Conservation (phyloP, 2,797 vertebrate species). For the Poeciliopsis gracilis region DNA sequence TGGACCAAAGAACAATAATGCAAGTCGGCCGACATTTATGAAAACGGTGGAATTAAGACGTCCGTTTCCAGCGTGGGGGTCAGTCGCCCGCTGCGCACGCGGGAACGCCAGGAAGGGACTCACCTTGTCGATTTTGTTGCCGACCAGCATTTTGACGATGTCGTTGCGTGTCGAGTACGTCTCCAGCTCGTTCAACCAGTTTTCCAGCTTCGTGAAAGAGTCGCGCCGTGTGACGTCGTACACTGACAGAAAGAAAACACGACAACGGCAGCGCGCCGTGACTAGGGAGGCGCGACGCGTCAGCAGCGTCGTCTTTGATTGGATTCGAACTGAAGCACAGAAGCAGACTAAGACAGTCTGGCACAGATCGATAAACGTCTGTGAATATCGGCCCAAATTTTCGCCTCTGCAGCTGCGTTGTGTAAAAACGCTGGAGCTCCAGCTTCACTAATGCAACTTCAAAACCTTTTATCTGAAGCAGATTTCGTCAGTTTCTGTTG, state of each 20-base stretch:
- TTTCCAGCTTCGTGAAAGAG: slow-evolving; percentile 93
- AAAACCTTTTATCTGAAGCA: background rate
- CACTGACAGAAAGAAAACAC: slow-evolving; percentile 75
- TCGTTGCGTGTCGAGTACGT: slow-evolving; percentile 97
- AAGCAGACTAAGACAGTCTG: background rate
- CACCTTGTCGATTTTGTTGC: slow-evolving; percentile 99
- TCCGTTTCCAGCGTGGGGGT: background rate
- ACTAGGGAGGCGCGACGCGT: background rate
- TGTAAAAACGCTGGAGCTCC: background rate
- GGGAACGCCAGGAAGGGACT: slow-evolving; percentile 33
- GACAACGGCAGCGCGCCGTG: too few relatives aligned
- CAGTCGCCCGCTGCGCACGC: background rate
- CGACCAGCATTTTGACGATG: slow-evolving; percentile 98
- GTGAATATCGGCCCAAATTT: background rate
- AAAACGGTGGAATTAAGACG: background rate
- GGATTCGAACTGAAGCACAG: background rate
- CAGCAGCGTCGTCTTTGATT: background rate
- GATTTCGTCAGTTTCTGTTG: too few relatives aligned
- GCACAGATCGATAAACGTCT: background rate
- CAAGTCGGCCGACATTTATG: background rate
- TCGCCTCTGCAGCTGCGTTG: background rate
- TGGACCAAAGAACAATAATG: background rate
- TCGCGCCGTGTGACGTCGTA: slow-evolving; percentile 97
- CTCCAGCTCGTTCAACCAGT: slow-evolving; percentile 98
- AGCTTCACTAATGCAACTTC: background rate